phyloP scores from a whole-genome alignment of 2,797 vertebrate genomes.

The Dipus sagitta region DNA sequence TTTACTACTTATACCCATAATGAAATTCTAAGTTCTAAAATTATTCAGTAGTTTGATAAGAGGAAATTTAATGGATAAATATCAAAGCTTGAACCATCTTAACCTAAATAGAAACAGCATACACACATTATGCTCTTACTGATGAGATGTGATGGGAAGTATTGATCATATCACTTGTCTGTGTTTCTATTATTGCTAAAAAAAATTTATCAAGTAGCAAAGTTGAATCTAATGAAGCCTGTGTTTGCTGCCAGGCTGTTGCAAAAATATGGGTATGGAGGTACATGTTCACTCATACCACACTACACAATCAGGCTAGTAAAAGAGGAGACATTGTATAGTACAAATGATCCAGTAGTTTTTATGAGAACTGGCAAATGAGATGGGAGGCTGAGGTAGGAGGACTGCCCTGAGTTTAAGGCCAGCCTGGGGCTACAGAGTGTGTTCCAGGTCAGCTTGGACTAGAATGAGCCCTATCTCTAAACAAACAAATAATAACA shows the following conservation, averaged over 20 bases:
- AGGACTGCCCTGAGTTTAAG: no score
- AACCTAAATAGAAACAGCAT: not conserved
- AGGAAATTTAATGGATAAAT: not conserved
- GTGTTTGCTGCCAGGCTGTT: not conserved
- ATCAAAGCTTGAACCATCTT: not conserved
- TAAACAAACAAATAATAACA: no score
- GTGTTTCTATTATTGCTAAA: not conserved
- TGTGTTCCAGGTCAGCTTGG: no score
- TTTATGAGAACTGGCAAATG: not conserved
- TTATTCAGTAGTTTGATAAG: not conserved
- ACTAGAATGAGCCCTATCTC: not conserved
- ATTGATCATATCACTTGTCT: not conserved
- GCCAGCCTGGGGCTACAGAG: no score
- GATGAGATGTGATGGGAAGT: not conserved
- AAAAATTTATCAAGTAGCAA: not conserved
- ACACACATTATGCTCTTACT: not conserved
- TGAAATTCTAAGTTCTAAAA: conserved; percentile 49
- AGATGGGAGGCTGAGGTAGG: not conserved
- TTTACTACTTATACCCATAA: not conserved
- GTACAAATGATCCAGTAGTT: not conserved
- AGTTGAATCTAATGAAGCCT: conserved; percentile 24
- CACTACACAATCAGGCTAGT: not conserved
- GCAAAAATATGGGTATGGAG: not conserved
- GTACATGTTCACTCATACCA: conserved; percentile 3
- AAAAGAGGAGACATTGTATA: not conserved